Percentiles rank a stretch among this genome's conserved stretches.
Evolutionary conservation across 2,797 vertebrate genomes (phyloP).

Genomic region (Zalophus californianus): DNA sequence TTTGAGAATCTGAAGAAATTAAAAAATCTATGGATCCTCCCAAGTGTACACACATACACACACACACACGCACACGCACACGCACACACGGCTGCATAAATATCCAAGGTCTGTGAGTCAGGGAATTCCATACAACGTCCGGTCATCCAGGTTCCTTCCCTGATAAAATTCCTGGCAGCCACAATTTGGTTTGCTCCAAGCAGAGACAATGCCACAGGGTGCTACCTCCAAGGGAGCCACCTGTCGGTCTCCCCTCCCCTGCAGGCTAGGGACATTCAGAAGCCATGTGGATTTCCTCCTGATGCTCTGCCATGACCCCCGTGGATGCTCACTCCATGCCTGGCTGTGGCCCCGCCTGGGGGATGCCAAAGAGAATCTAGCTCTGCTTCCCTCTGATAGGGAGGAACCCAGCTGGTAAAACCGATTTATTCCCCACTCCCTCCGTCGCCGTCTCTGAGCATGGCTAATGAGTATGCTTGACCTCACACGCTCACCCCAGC

Average conservation of each 20-base stretch:
- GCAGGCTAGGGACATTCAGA: background rate
- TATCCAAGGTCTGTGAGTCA: background rate
- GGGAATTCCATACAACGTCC: background rate
- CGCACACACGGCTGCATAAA: background rate
- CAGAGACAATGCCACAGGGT: background rate
- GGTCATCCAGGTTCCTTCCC: background rate
- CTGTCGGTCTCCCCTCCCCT: background rate
- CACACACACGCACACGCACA: background rate
- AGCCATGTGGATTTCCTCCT: background rate
- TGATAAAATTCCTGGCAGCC: background rate
- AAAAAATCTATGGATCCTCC: background rate
- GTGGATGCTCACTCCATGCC: accelerated
- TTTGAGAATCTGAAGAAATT: background rate
- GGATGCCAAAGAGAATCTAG: background rate
- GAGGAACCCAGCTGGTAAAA: background rate
- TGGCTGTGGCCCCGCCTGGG: background rate
- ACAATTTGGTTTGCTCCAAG: constrained; percentile 1
- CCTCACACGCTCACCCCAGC: constrained; percentile 26
- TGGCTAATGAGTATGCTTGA: constrained; percentile 55
- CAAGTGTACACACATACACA: background rate
- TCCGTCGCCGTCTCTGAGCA: background rate
- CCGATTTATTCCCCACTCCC: background rate
- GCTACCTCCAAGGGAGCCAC: background rate
- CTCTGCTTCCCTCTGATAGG: background rate
- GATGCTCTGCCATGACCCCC: accelerated